phyloP scores from a whole-genome alignment of 1,140 invertebrate genomes.

The Megalopta genalis region DNA sequence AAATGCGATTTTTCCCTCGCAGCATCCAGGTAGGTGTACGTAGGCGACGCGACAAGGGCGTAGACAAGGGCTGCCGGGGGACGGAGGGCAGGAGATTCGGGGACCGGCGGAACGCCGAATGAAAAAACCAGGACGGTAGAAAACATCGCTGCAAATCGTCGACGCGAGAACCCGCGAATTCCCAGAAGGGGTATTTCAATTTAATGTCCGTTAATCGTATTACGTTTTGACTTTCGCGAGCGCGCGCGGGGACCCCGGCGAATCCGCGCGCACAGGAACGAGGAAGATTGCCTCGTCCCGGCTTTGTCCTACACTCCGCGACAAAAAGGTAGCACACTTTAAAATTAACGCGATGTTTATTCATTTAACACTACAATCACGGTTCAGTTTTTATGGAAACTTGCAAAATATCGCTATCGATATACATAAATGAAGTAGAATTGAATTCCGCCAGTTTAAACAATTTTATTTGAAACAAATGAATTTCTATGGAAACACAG shows the following conservation, averaged over 20 bases:
- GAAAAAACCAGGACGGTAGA: slow-evolving; percentile 30
- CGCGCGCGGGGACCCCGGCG: not conserved
- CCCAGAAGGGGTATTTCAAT: slow-evolving; percentile 61
- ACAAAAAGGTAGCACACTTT: no score
- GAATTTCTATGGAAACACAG: no score
- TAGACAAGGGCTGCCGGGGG: not conserved
- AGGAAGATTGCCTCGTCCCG: slow-evolving; percentile 33
- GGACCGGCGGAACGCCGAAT: slow-evolving; percentile 18
- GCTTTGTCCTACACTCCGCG: slow-evolving; percentile 23
- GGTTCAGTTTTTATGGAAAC: no score
- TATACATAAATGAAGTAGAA: no score
- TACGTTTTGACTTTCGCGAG: slow-evolving; percentile 59
- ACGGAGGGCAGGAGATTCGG: not conserved
- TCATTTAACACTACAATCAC: no score
- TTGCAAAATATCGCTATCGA: no score
- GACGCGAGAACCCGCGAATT: slow-evolving; percentile 52
- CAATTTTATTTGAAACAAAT: no score
- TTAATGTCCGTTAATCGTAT: slow-evolving; percentile 68
- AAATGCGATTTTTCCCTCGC: slow-evolving; percentile 62
- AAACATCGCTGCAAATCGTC: slow-evolving; percentile 43
- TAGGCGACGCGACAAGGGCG: slow-evolving; percentile 21
- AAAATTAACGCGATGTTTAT: no score
- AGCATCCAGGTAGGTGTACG: slow-evolving; percentile 41
- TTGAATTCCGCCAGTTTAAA: no score
- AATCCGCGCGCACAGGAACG: slow-evolving; percentile 7